Conservation (phyloP, 1,140 invertebrate species). For the Aphis craccivora region DNA sequence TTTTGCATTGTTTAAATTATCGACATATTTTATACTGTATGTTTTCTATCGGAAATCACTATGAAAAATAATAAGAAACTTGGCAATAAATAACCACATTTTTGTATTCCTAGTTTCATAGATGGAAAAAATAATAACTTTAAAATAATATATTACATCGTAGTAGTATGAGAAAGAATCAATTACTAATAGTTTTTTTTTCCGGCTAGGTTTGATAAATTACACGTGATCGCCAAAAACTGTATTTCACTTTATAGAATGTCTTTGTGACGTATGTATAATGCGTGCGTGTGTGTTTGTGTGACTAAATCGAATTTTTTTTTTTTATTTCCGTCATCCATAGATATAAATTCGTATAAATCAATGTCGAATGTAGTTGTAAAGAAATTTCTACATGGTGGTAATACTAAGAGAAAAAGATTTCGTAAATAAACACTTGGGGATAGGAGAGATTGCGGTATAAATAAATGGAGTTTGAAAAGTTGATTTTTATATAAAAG, state of each 20-base stretch:
- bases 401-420: not conserved
- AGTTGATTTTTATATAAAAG: conserved; percentile 28
- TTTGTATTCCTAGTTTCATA: not conserved
- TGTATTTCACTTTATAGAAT: not conserved
- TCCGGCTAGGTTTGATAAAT: not conserved
- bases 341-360: conserved; percentile 22
- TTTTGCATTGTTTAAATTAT: not conserved
- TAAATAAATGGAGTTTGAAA: conserved; percentile 42
- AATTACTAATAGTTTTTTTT: conserved; percentile 10
- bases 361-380: conserved; percentile 31
- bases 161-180: not conserved
- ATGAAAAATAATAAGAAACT: not conserved
- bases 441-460: not conserved
- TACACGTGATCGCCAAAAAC: not conserved
- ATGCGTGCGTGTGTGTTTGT: not conserved
- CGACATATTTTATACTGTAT: not conserved
- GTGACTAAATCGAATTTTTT: not conserved
- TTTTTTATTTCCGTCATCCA: not conserved
- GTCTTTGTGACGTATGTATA: not conserved
- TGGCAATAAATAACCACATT: conserved; percentile 6
- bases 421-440: conserved; percentile 21
- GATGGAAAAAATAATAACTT: not conserved
- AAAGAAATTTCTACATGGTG: conserved; percentile 34
- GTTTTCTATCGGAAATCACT: not conserved
- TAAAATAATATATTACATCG: not conserved